Percentiles rank a stretch among this genome's conserved stretches.
These are phyloP conservation scores for Rhynchophorus ferrugineus DNA, from an alignment of 1,140 invertebrate genomes.

Conservation along the genomic window DNA sequence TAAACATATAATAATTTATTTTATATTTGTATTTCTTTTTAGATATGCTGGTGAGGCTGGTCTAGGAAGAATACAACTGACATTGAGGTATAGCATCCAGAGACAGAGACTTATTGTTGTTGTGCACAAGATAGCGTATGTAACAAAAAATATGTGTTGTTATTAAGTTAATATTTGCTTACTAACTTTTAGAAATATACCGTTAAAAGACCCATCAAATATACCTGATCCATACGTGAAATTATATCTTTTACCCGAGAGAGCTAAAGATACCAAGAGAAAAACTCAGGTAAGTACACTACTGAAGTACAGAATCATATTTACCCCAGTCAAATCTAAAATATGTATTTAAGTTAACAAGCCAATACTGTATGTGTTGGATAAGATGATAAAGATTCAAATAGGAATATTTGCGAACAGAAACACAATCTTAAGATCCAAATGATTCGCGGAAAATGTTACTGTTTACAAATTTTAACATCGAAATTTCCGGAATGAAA, in stretches of 20 bases:
- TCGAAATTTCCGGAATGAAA: too few relatives aligned
- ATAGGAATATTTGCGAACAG: too few relatives aligned
- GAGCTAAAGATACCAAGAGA: slow-evolving; percentile 78
- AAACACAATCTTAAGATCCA: too few relatives aligned
- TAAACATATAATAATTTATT: not conserved
- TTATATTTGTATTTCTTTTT: slow-evolving; percentile 14
- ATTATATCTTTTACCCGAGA: slow-evolving; percentile 82
- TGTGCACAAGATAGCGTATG: slow-evolving; percentile 83
- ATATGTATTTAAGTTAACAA: too few relatives aligned
- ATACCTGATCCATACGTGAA: slow-evolving; percentile 94
- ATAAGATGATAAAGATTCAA: too few relatives aligned
- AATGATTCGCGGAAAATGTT: too few relatives aligned
- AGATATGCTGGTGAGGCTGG: slow-evolving; percentile 58
- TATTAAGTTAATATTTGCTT: not conserved
- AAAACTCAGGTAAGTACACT: slow-evolving; percentile 64
- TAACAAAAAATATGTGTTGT: not conserved
- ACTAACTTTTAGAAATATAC: slow-evolving; percentile 64
- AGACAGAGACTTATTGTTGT: slow-evolving; percentile 73
- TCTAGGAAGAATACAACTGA: slow-evolving; percentile 74
- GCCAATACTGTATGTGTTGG: too few relatives aligned
- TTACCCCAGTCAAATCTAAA: too few relatives aligned
- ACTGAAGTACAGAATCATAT: not conserved
- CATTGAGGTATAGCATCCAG: slow-evolving; percentile 75
- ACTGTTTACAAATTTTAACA: too few relatives aligned
- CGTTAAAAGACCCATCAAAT: slow-evolving; percentile 76